A percentile compares a stretch with the other conserved stretches of the same genome.
Evolutionary conservation across 1,140 invertebrate genomes (phyloP).

Genomic region (Platyscapa corneri): DNA sequence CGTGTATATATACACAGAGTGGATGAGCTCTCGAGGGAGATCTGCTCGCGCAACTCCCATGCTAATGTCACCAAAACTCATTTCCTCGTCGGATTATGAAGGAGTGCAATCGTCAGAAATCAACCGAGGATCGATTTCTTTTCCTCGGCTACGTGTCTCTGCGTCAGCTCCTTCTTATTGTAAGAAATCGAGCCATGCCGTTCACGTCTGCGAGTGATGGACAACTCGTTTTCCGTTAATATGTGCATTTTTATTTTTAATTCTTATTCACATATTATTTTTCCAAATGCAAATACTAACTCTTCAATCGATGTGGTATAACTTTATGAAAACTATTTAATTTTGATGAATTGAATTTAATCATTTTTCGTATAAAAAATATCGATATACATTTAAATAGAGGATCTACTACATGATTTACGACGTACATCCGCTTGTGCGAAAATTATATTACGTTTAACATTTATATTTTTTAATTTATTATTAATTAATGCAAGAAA

Average conservation of each 20-base stretch:
- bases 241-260: not conserved
- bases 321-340: no score
- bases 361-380: no score
- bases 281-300: not conserved
- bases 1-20: not conserved
- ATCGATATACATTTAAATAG: no score
- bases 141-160: not conserved
- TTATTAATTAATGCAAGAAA: no score
- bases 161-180: not conserved
- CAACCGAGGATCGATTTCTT: constrained; percentile 7
- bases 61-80: constrained; percentile 48
- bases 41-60: constrained; percentile 14
- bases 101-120: constrained; percentile 34
- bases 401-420: no score
- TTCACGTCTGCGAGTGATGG: not conserved
- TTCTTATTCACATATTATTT: not conserved
- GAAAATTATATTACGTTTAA: no score
- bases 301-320: no score
- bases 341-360: no score
- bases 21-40: constrained; percentile 40
- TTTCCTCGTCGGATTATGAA: constrained; percentile 42
- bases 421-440: no score
- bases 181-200: not conserved
- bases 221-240: not conserved
- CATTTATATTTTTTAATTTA: no score